Evolutionary conservation across 2,113 vertebrate species (phyloP).

Genomic region (Clarias macrocephalus): DNA sequence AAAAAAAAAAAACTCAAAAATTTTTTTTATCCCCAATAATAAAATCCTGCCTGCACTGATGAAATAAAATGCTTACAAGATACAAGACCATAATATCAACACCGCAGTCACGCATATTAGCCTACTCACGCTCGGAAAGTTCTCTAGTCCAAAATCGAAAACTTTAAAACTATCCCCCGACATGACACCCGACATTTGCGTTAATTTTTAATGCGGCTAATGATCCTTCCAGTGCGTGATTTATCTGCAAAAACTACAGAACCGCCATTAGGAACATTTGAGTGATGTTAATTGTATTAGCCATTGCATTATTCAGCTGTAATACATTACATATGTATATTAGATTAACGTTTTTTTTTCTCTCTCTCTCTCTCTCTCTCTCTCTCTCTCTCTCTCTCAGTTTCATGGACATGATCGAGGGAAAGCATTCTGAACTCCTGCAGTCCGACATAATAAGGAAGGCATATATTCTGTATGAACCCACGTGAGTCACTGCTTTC

Average conservation of each 20-base stretch:
- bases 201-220: conserved; percentile 19
- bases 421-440: not conserved
- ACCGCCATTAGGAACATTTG: conserved; percentile 9
- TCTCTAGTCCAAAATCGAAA: not conserved
- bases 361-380: not conserved
- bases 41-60: not conserved
- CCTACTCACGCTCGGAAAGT: not conserved
- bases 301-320: conserved; percentile 9
- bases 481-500: not conserved
- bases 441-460: not conserved
- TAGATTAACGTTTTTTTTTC: conserved; percentile 8
- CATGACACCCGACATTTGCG: not conserved
- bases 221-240: not conserved
- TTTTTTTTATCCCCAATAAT: not conserved
- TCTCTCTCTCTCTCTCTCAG: not conserved
- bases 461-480: not conserved
- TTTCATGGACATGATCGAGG: not conserved
- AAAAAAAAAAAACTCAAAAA: not conserved
- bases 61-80: not conserved
- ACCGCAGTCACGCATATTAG: not conserved
- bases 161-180: not conserved
- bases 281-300: conserved; percentile 5
- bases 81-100: not conserved
- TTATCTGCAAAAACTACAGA: not conserved
- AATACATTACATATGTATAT: not conserved